Percentiles rank a stretch among this genome's conserved stretches.
These are phyloP conservation scores for Sebastes schlegelii DNA, from an alignment of 2,113 vertebrate species.

Conservation along the genomic window DNA sequence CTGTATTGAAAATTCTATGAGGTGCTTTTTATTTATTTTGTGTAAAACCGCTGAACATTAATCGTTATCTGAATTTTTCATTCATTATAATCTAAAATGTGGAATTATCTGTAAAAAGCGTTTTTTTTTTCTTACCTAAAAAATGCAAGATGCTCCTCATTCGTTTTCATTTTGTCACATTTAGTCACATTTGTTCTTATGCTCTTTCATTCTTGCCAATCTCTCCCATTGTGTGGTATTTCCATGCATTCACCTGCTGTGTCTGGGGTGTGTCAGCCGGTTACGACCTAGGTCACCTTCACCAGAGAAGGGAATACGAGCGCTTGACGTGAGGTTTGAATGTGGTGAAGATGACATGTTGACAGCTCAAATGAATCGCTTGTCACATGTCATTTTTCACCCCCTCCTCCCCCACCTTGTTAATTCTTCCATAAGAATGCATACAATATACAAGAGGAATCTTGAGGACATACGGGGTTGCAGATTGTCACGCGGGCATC, in stretches of 20 bases:
- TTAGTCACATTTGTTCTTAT: background rate
- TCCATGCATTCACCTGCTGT: constrained; percentile 74
- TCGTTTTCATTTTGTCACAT: constrained; percentile 12
- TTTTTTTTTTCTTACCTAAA: background rate
- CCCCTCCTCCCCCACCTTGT: constrained; percentile 56
- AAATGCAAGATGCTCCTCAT: constrained; percentile 6
- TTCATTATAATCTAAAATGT: constrained; percentile 2
- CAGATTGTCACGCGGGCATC: constrained; percentile 58
- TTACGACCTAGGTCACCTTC: constrained; percentile 79
- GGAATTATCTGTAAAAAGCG: background rate
- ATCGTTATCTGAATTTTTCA: background rate
- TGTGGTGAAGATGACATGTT: constrained; percentile 78
- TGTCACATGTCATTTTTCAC: constrained; percentile 73
- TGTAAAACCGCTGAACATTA: background rate
- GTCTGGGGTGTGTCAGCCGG: constrained; percentile 69
- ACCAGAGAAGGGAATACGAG: constrained; percentile 63
- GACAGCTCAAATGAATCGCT: constrained; percentile 82
- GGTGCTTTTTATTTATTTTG: constrained; percentile 3
- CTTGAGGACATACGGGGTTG: constrained; percentile 46
- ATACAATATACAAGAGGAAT: constrained; percentile 60
- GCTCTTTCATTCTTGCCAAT: constrained; percentile 13
- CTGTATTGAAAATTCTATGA: background rate
- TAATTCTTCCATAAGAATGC: constrained; percentile 75
- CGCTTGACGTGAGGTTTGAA: constrained; percentile 70
- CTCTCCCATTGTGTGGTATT: constrained; percentile 22